Percentiles rank a stretch among this genome's conserved stretches.
Conservation (phyloP, 92 coral and sea anemone genomes). For the Phenganax stokvisi region DNA sequence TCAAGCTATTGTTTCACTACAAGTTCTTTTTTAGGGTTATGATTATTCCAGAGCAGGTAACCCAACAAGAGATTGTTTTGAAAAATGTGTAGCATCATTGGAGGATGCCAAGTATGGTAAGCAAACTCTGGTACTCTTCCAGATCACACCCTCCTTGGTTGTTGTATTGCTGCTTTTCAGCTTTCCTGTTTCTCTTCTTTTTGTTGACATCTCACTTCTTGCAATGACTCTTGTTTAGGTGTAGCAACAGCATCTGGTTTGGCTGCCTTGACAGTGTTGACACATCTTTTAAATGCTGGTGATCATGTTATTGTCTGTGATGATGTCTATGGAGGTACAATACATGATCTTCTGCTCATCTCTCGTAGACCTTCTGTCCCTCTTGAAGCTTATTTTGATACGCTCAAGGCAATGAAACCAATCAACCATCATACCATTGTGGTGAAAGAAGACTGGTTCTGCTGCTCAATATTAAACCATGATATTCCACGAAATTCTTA, state of each 20-base stretch:
- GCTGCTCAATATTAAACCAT: too few relatives aligned
- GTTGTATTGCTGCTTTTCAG: not conserved
- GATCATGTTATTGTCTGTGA: slow-evolving; percentile 88
- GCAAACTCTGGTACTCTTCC: not conserved
- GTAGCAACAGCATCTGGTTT: slow-evolving; percentile 91
- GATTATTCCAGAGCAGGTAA: slow-evolving; percentile 97
- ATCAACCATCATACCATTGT: not conserved
- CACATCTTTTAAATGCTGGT: slow-evolving; percentile 76
- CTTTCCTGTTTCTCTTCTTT: not conserved
- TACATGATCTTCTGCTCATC: not conserved
- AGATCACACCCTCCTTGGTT: not conserved
- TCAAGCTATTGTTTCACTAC: not conserved
- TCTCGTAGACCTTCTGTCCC: not conserved
- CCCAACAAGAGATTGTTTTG: slow-evolving; percentile 92
- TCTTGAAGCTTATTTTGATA: not conserved
- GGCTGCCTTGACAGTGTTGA: slow-evolving; percentile 71
- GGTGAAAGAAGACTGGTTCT: too few relatives aligned
- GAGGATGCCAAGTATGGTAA: slow-evolving; percentile 90
- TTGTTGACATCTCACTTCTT: not conserved
- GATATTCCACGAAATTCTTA: not conserved
- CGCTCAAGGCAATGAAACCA: not conserved
- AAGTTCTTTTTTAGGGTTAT: slow-evolving; percentile 57
- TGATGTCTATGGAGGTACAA: slow-evolving; percentile 97
- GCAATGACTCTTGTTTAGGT: slow-evolving; percentile 45
- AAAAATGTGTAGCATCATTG: slow-evolving; percentile 86